Conservation (phyloP, 2,797 vertebrate genomes). For the Toxotes lorentzi region DNA sequence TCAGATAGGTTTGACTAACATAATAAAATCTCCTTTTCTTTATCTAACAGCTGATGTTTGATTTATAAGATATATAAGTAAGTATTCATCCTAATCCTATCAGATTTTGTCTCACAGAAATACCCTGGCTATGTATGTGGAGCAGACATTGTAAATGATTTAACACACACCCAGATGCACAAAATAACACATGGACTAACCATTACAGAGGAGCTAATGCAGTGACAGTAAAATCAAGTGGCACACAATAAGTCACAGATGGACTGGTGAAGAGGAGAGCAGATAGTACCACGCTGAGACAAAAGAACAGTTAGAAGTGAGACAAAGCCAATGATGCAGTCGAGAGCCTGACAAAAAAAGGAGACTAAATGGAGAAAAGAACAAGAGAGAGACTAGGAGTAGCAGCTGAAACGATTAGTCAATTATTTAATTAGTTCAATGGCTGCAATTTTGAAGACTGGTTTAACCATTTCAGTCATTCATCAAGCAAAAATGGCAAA, state of each 20-base stretch:
- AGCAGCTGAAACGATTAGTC: conserved; percentile 2
- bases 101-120: not conserved
- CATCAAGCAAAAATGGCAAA: not conserved
- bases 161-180: conserved; percentile 26
- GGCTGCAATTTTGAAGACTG: not conserved
- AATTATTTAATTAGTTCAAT: not conserved
- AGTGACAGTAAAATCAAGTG: conserved; percentile 46
- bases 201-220: conserved; percentile 31
- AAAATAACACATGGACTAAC: conserved; percentile 31
- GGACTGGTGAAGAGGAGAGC: conserved; percentile 36
- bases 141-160: conserved; percentile 19
- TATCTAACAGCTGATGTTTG: not conserved
- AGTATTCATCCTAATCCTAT: not conserved
- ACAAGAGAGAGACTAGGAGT: not conserved
- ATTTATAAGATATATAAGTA: not conserved
- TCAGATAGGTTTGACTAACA: not conserved
- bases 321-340: conserved; percentile 39
- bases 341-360: conserved; percentile 29
- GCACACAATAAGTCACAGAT: conserved; percentile 55
- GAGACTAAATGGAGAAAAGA: not conserved
- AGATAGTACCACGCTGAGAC: conserved; percentile 19
- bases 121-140: conserved; percentile 2
- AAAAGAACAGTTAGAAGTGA: conserved; percentile 41
- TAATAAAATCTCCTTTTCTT: not conserved
- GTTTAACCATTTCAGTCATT: not conserved